phyloP scores from a whole-genome alignment of 1,140 invertebrate species.

The Reticulitermes speratus region DNA sequence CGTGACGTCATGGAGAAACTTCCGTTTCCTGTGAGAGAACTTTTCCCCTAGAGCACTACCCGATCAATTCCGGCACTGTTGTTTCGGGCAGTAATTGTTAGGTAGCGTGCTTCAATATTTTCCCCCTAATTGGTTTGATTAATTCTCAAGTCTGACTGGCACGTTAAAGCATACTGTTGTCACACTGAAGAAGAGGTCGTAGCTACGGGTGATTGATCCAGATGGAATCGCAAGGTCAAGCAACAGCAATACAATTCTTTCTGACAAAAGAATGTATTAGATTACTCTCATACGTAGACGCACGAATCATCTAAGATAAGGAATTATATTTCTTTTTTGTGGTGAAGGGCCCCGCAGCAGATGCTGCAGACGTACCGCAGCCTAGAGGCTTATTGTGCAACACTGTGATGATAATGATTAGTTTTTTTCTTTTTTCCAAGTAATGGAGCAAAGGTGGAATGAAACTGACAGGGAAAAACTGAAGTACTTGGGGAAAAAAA shows the following conservation, averaged over 20 bases:
- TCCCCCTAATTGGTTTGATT: slow-evolving; percentile 8
- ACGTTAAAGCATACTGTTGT: neutral
- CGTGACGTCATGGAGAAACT: neutral
- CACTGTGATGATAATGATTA: no score
- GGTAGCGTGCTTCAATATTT: neutral
- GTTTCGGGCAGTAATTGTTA: neutral
- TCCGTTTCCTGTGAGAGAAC: neutral
- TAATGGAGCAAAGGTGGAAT: no score
- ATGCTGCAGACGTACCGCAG: no score
- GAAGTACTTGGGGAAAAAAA: no score
- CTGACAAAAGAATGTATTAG: neutral
- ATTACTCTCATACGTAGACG: no score
- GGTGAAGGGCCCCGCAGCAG: no score
- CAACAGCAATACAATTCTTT: neutral
- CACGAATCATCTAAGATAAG: no score
- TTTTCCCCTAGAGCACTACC: neutral
- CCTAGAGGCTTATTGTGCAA: no score
- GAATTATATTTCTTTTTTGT: no score
- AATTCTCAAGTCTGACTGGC: slow-evolving; percentile 7
- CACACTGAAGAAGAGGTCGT: neutral
- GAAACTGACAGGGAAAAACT: no score
- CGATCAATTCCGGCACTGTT: neutral
- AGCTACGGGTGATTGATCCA: neutral
- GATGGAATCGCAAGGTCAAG: neutral
- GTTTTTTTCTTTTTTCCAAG: no score